A percentile compares a stretch with the other conserved stretches of the same genome.
These are phyloP conservation scores for Urosaurus nigricauda DNA, from an alignment of 2,797 vertebrate species.

Conservation along the genomic window DNA sequence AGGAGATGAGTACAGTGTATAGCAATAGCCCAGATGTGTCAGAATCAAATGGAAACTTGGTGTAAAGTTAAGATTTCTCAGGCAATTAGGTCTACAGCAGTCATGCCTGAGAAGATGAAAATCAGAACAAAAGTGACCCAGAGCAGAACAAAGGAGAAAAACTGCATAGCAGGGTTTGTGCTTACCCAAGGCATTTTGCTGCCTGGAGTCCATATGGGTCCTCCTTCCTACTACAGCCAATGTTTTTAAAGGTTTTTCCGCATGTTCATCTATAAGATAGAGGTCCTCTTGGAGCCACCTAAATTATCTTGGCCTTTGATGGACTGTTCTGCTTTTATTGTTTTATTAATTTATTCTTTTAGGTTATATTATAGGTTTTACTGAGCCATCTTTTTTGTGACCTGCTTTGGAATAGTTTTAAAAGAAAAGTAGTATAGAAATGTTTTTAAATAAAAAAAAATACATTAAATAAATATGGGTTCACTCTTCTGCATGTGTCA, in stretches of 20 bases:
- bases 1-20: neutral
- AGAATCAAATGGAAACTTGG: constrained; percentile 8
- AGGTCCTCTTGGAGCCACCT: neutral
- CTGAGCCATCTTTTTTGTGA: no score
- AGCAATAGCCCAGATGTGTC: neutral
- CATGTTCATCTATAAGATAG: neutral
- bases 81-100: neutral
- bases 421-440: no score
- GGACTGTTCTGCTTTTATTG: no score
- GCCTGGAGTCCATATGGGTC: neutral
- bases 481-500: neutral
- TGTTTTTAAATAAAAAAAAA: no score
- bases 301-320: no score
- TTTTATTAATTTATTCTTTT: no score
- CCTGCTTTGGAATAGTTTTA: no score
- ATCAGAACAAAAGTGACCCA: neutral
- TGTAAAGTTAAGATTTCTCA: constrained; percentile 1
- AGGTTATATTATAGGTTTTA: no score
- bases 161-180: neutral
- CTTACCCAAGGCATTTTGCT: neutral
- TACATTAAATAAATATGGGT: neutral
- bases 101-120: neutral
- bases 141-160: neutral
- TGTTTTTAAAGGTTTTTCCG: neutral
- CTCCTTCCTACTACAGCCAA: neutral